Conservation (phyloP, 2,113 vertebrate species). For the Suncus etruscus region DNA sequence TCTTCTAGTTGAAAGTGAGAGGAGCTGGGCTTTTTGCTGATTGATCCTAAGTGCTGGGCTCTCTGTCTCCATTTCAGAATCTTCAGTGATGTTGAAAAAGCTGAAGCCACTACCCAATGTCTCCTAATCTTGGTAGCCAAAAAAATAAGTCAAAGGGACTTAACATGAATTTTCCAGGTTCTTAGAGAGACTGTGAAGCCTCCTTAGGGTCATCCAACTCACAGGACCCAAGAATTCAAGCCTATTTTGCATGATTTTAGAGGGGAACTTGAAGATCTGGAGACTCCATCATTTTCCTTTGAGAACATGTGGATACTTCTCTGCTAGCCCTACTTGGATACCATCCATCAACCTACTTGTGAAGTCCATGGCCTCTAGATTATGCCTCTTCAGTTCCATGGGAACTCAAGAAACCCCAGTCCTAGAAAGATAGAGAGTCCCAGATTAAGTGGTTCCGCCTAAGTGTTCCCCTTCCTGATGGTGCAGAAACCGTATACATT, state of each 20-base stretch:
- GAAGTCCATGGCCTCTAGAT: background rate
- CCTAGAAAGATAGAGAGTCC: background rate
- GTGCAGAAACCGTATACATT: background rate
- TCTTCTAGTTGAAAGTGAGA: slow-evolving; percentile 54
- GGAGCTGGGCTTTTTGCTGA: slow-evolving; percentile 50
- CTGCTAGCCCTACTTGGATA: background rate
- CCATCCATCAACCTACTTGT: background rate
- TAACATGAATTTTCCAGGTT: background rate
- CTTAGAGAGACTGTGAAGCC: slow-evolving; percentile 4
- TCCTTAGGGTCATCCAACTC: background rate
- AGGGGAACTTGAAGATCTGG: no score
- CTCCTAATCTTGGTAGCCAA: background rate
- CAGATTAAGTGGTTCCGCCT: background rate
- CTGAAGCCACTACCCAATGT: background rate
- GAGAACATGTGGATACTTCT: background rate
- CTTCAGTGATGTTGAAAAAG: background rate
- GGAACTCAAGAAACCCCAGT: background rate
- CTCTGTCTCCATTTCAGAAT: background rate
- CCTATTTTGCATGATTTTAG: background rate
- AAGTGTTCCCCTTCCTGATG: no score
- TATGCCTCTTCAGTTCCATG: background rate
- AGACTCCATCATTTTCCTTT: background rate
- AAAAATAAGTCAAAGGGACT: background rate
- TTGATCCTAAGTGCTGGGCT: background rate
- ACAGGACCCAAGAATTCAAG: slow-evolving; percentile 24